Evolutionary conservation across 2,797 vertebrate species (phyloP).

Genomic region (Eulemur coronatus): DNA sequence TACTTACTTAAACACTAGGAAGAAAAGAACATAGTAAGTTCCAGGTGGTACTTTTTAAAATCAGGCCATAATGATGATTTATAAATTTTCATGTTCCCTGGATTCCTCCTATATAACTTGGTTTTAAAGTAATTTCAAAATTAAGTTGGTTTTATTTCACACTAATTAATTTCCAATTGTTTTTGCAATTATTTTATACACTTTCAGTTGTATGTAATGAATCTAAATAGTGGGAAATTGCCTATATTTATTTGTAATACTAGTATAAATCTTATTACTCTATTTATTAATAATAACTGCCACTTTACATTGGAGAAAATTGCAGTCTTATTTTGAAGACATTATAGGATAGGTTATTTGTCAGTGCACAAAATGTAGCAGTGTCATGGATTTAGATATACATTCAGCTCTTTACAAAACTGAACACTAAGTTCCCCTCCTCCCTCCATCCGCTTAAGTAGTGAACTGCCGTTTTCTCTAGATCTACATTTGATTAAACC

Average conservation of each 20-base stretch:
- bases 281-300: neutral
- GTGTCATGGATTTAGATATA: neutral
- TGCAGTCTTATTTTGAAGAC: neutral
- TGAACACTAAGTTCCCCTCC: accelerated
- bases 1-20: neutral
- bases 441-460: neutral
- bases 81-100: neutral
- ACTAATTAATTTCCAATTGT: neutral
- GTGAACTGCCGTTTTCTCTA: neutral
- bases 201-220: neutral
- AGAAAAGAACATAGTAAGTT: neutral
- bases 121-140: neutral
- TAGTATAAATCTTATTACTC: neutral
- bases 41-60: neutral
- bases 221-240: neutral
- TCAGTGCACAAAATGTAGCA: neutral
- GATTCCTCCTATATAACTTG: neutral
- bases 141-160: neutral
- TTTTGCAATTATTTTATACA: neutral
- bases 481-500: neutral
- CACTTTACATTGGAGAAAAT: neutral
- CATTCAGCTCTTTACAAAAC: neutral
- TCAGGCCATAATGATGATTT: neutral
- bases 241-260: neutral
- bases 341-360: neutral